Evolutionary conservation across 2,797 vertebrate genomes (phyloP), one percentile per base, ranked within the genome.

Genomic region (Alauda arvensis): DNA sequence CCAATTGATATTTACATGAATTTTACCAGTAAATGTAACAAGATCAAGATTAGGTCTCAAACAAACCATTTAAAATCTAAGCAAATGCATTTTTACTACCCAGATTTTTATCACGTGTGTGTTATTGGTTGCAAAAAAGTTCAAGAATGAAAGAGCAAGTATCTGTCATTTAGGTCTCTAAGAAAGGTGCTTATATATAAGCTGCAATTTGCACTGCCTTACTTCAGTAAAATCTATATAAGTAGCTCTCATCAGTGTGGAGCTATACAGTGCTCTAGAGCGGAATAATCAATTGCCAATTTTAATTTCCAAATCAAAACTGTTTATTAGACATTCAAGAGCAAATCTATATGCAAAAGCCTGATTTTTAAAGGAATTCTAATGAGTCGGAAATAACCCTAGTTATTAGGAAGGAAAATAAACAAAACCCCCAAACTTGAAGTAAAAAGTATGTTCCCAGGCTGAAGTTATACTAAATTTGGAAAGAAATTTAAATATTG

Each of bases 381-480:
- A 23, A 39, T 82, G 59, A 65, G 26, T 75, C 82, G 55, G 19
- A 67, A 88, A 80, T 55, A 82, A 56, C 13, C 62, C 45, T 46
- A 18, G 31, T 62, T 52, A 46, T 62, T 83, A 68, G 62, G 60
- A 71, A 83, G 34, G 17, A 82, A 70, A 65, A 75, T 67, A 85
- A 83, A 59, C 42, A 63, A 82, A 56, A 5, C 12, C 23, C 57
- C 43, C 62, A 77, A 83, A 55, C n/a, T 23, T 55, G 55, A 77
- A 67, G 26, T 68, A 83, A 61, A 48, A 77, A 13, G 8, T 56
- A 7, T 57, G 16, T 67, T 83, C 39, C 51, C 29, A 61, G 48
- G 9, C 48, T 79, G 71, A 65, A 89, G 65, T 72, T 83, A 82
- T 89, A 75, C 49, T 78, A 49, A 93, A 51, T 89, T 90, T 82